These are phyloP conservation scores for Eupithecia pulchellata DNA, from an alignment of 2,888 invertebrate genomes.

Conservation along the genomic window DNA sequence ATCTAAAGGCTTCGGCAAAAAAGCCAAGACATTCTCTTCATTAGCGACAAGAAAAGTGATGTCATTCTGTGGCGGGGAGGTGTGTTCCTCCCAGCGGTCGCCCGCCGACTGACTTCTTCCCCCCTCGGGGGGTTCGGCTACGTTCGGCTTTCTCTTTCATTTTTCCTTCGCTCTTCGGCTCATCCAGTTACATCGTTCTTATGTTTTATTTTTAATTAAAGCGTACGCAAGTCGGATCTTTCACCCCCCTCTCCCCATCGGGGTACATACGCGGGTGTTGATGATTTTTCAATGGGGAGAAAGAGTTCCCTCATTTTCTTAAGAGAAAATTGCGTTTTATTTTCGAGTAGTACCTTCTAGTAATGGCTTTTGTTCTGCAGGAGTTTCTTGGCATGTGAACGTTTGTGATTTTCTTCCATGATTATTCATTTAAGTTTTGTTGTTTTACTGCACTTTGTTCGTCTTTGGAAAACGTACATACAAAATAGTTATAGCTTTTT, in stretches of 20 bases:
- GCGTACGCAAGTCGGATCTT: slow-evolving; percentile 86
- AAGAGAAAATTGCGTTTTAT: slow-evolving; percentile 86
- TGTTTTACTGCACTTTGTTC: not conserved
- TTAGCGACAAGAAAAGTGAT: slow-evolving; percentile 85
- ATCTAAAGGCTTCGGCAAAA: slow-evolving; percentile 66
- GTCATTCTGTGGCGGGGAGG: slow-evolving; percentile 82
- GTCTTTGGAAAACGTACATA: not conserved
- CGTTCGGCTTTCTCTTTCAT: slow-evolving; percentile 83
- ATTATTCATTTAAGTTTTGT: not conserved
- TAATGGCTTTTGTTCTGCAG: slow-evolving; percentile 84
- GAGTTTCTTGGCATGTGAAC: slow-evolving; percentile 74
- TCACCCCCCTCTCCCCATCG: slow-evolving; percentile 53
- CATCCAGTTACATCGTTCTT: slow-evolving; percentile 86
- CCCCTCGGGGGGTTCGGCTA: slow-evolving; percentile 63
- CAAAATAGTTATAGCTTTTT: not conserved
- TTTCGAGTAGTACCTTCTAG: slow-evolving; percentile 84
- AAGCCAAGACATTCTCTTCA: slow-evolving; percentile 82
- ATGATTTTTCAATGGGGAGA: slow-evolving; percentile 86
- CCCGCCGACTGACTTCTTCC: slow-evolving; percentile 78
- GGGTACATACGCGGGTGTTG: slow-evolving; percentile 84
- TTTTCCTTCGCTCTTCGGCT: slow-evolving; percentile 86
- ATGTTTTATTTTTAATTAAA: slow-evolving; percentile 86
- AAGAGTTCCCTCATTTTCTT: slow-evolving; percentile 86
- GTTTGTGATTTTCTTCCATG: slow-evolving; percentile 2
- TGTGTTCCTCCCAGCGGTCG: slow-evolving; percentile 75